Evolutionary conservation across 2,797 vertebrate species (phyloP), one percentile per base, ranked within the genome.

Genomic region (Coilia nasus): DNA sequence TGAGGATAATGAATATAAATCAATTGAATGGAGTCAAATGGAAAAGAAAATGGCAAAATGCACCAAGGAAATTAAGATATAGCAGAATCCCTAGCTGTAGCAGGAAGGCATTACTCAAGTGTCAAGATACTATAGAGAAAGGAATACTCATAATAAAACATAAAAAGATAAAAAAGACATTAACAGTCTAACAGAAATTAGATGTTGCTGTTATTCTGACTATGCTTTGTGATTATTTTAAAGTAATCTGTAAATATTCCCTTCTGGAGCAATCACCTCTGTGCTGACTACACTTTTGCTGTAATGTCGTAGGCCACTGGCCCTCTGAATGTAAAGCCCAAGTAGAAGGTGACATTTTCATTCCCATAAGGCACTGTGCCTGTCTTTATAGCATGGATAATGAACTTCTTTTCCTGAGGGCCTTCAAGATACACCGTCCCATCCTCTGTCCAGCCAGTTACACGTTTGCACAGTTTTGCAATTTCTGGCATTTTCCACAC

Each of bases 361-460:
- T 95, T 97, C 84, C 94, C 94, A 35, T 91, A 82, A 2, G 96
- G 96, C 31, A 96, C 90, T 14, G 96, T 96, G 11, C 90, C 92
- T 0, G 25, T 62, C 85, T 96, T 90, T 17, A 96, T 88, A 54
- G 95, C 89, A 67, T 87, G 31, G 28, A 97, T 91, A 0, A n/a
- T 87, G 54, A 97, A 92, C 47, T 92, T 95, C 15, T 78, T 92
- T 81, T 89, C 92, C 6, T 86, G 89, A 1, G 92, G 95, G 0
- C 95, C 95, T 25, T 91, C 90, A 47, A 96, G 93, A 83, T 95
- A 97, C 59, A 97, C 90, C 2, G 19, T 90, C 12, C 94, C 89
- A 85, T 96, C 94, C 85, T 96, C 94, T n/a, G 96, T 96, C 96
- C 96, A 97, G 0, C 97, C 97, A 84, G 93, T 93, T 6, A 97